Conservation (phyloP, 2,888 invertebrate species). For the Scaptomyza caliginosa region DNA sequence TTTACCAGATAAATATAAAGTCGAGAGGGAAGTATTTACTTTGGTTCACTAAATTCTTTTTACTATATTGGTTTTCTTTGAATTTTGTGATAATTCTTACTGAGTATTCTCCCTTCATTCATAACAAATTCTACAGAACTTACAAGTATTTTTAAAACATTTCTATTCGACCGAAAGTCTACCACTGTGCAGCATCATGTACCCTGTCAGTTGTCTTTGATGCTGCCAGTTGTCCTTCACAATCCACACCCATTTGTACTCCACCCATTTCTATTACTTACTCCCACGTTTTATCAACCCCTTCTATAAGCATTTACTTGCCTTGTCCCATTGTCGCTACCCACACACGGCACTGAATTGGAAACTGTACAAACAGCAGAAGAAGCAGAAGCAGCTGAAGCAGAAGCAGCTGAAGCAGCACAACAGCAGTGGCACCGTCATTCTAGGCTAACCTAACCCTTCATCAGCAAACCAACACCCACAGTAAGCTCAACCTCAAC, state of each 20-base stretch:
- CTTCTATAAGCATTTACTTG: slow-evolving; percentile 16
- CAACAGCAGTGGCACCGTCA: slow-evolving; percentile 6
- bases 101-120: too few relatives aligned
- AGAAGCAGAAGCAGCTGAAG: background rate
- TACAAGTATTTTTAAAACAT: background rate
- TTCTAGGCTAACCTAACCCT: slow-evolving; percentile 54
- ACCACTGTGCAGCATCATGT: slow-evolving; percentile 36
- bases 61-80: too few relatives aligned
- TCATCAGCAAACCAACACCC: slow-evolving; percentile 43
- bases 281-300: slow-evolving; percentile 25
- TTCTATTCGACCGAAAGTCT: too few relatives aligned
- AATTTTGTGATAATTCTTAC: too few relatives aligned
- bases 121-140: too few relatives aligned
- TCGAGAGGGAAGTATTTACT: too few relatives aligned
- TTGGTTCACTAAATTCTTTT: too few relatives aligned
- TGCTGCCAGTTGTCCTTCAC: slow-evolving; percentile 33
- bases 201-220: slow-evolving; percentile 44
- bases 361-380: slow-evolving; percentile 39
- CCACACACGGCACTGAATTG: slow-evolving; percentile 57
- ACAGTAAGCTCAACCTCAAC: background rate
- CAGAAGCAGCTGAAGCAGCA: slow-evolving; percentile 1
- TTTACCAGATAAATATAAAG: too few relatives aligned
- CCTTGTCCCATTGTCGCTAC: slow-evolving; percentile 47
- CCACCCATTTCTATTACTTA: slow-evolving; percentile 9
- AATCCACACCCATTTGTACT: slow-evolving; percentile 8